Evolutionary conservation across 2,797 vertebrate species (phyloP).

Genomic region (Sebastes minor): DNA sequence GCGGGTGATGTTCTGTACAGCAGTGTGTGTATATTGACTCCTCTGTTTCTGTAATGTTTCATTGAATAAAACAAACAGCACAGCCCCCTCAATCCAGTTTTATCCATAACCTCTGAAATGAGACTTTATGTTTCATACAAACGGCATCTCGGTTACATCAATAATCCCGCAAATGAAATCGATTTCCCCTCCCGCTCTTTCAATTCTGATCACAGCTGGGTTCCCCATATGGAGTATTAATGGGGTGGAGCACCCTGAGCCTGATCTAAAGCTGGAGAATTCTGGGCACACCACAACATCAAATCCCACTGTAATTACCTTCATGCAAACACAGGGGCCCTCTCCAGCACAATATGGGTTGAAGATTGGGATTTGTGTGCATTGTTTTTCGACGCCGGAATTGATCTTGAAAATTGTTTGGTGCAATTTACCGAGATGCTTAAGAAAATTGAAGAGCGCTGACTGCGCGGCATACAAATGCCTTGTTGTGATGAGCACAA

Average conservation of each 20-base stretch:
- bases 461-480: slow-evolving; percentile 64
- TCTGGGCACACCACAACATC: slow-evolving; percentile 85
- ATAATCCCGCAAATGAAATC: slow-evolving; percentile 89
- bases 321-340: slow-evolving; percentile 83
- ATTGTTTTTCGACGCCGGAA: slow-evolving; percentile 80
- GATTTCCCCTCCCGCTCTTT: slow-evolving; percentile 86
- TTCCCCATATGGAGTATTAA: slow-evolving; percentile 86
- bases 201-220: slow-evolving; percentile 89
- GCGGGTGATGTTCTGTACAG: slow-evolving; percentile 53
- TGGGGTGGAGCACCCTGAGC: slow-evolving; percentile 84
- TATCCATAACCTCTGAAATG: slow-evolving; percentile 85
- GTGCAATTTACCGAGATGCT: slow-evolving; percentile 81
- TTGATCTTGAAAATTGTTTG: slow-evolving; percentile 83
- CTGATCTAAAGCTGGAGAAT: slow-evolving; percentile 85
- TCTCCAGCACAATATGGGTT: slow-evolving; percentile 78
- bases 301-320: slow-evolving; percentile 88
- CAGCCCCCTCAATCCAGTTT: slow-evolving; percentile 79
- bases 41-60: slow-evolving; percentile 80
- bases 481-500: slow-evolving; percentile 48
- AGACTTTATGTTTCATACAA: slow-evolving; percentile 88
- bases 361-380: slow-evolving; percentile 82
- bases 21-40: slow-evolving; percentile 65
- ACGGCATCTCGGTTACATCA: slow-evolving; percentile 84
- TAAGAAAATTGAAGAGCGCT: slow-evolving; percentile 68
- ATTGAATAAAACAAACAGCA: slow-evolving; percentile 82